Base-by-base conservation (phyloP, 2,888 invertebrate genomes). In the Ypsolopha sequella region DNA sequence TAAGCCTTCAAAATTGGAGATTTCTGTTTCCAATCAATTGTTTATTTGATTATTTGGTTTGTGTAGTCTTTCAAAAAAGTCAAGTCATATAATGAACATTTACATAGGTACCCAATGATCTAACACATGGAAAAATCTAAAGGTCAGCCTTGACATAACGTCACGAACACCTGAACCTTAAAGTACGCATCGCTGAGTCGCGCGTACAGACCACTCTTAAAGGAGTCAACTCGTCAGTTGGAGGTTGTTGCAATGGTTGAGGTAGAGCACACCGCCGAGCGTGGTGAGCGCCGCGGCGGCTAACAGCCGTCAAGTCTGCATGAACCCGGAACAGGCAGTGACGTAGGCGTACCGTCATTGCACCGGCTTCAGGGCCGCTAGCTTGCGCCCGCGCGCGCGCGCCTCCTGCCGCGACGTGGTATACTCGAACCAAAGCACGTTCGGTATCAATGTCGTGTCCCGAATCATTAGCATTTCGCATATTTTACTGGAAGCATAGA, bases 351-450 rank as follows among this genome's bases (percentile, higher is more conserved):
- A 89, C 79, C 90, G 92, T 94, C 92, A 94, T 91, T 94, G 94
- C 9, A 92, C 90, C 57, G 86, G 85, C 80, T 94, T 94, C 88
- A 93, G 89, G 41, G 93, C 93, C 48, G 93, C 93, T 68, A 94
- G 82, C 78, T 95, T 95, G 57, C 94, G 89, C 49, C 93, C 91
- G 57, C 95, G 89, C 7, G 93, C 91, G 58, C 94, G 89, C 36
- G 94, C 92, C 73, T 96, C 96, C 64, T 93, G 92, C 58, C 95
- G 88, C 51, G 94, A 92, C 58, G 93, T 94, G 34, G 95, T 95
- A 74, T 97, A 97, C 74, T 97, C 96, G 73, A 97, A 97, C 95
- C 96, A 96, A 59, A 96, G 75, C 13, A 97, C 93, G 75, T 97
- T 96, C 34, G 96, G 96, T 72, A 97, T 97, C 53, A 96, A 80